phyloP scores from a whole-genome alignment of 2,113 vertebrate genomes.

The Corythornis vintsioides region DNA sequence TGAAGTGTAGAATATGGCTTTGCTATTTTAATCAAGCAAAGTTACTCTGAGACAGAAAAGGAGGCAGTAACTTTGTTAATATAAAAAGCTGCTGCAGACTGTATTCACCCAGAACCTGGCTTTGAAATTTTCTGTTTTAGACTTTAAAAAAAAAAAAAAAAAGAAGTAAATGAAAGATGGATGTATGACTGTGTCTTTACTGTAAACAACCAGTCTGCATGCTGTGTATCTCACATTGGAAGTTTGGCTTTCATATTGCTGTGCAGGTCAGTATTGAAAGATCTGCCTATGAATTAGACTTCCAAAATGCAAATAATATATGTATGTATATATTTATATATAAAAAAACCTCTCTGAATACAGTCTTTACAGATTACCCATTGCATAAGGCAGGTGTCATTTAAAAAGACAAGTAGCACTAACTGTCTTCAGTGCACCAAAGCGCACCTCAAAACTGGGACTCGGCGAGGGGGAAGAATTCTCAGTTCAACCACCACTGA shows the following conservation, averaged over 20 bases:
- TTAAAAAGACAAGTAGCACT: constrained; percentile 70
- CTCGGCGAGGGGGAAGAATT: background rate
- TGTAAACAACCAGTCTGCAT: constrained; percentile 75
- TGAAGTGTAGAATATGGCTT: constrained; percentile 84
- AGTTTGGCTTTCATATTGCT: constrained; percentile 77
- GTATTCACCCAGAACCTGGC: constrained; percentile 68
- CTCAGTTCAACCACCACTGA: background rate
- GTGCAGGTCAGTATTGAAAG: constrained; percentile 75
- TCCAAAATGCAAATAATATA: constrained; percentile 73
- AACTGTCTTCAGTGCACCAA: constrained; percentile 53
- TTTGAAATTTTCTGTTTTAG: constrained; percentile 50
- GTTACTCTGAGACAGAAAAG: constrained; percentile 78
- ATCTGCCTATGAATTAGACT: constrained; percentile 78
- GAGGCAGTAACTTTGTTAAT: constrained; percentile 81
- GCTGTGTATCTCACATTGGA: constrained; percentile 50
- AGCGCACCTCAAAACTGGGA: constrained; percentile 13
- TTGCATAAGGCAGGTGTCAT: constrained; percentile 73
- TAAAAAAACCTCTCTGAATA: constrained; percentile 63
- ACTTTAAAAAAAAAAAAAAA: background rate
- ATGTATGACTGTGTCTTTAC: constrained; percentile 49
- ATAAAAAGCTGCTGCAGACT: constrained; percentile 77
- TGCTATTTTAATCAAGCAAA: constrained; percentile 80
- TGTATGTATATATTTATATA: constrained; percentile 64
- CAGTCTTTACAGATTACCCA: constrained; percentile 66
- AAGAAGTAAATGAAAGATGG: constrained; percentile 31